Percentiles rank a stretch among this genome's conserved stretches.
These are phyloP conservation scores for Ferdinandea cuprea DNA, from an alignment of 2,888 invertebrate genomes.

Conservation along the genomic window DNA sequence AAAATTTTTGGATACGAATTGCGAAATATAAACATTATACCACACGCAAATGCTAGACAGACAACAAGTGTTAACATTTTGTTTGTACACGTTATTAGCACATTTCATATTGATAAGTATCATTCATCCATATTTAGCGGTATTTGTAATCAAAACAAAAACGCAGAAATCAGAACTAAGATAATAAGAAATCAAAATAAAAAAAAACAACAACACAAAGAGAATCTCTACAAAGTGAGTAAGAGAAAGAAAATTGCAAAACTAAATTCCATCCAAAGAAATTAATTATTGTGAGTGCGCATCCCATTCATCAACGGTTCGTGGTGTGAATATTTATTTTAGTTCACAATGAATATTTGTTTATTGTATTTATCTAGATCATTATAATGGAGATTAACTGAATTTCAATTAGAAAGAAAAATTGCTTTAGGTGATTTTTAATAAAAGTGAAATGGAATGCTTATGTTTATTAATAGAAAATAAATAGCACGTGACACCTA, in stretches of 20 bases:
- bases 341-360: background rate
- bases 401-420: too few species aligned
- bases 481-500: too few species aligned
- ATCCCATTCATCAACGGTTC: background rate
- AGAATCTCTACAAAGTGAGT: background rate
- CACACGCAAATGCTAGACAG: background rate
- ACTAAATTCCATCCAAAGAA: too few species aligned
- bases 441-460: too few species aligned
- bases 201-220: slow-evolving; percentile 9
- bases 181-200: background rate
- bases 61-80: background rate
- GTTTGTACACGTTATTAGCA: slow-evolving; percentile 20
- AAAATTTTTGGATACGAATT: background rate
- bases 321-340: slow-evolving; percentile 17
- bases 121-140: too few species aligned
- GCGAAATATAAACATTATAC: background rate
- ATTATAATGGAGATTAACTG: too few species aligned
- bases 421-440: too few species aligned
- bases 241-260: slow-evolving; percentile 15
- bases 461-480: too few species aligned
- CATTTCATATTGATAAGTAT: background rate
- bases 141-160: slow-evolving; percentile 1
- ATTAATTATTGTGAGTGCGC: background rate
- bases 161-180: too few species aligned
- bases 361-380: too few species aligned